Base-by-base conservation (phyloP, 2,113 vertebrate species). In the Serinus canaria region DNA sequence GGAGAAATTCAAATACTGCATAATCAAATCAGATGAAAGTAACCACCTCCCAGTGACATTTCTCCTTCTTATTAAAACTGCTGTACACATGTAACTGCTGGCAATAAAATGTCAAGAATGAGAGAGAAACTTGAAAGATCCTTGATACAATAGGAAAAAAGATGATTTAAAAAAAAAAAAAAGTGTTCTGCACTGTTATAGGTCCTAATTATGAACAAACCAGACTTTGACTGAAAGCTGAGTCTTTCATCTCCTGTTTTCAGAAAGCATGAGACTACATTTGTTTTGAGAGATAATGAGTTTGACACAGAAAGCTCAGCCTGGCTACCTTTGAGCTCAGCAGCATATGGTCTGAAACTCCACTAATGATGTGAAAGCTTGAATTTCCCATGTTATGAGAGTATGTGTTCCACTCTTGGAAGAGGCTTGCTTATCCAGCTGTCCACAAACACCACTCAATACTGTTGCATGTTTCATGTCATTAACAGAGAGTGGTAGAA, bases 211-310 rank as follows among this genome's bases (percentile, higher is more conserved):
- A 80, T 60, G 81, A 93, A 62, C 79, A 87, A 91, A 86, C 19
- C 22, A 91, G 72, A 83, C 44, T 74, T 82, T 92, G 49, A 90
- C 72, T 90, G 73, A 93, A 87, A 94, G 83, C 23, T 1, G 27
- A 86, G 62, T 55, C 83, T 90, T 95, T 85, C 46, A 95, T 97
- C 90, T 90, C 59, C 75, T 89, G 27, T 95, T 95, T 87, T 31
- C 56, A 95, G 62, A 90, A 74, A 64, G 59, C 89, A 87, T 85
- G 82, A 93, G 47, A 91, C 56, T 93, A 47, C 35, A 24, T 93
- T 92, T 90, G 84, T 96, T 98, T 93, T 83, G 74, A 86, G 62
- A 93, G 82, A 82, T 96, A 96, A 96, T 97, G 83, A 93, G 87
- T 95, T 91, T 97, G 83, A 89, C 91, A 94, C 75, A 92, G 66